Evolutionary conservation across 2,797 vertebrate species (phyloP), one percentile per base, ranked within the genome.

Genomic region (Helicolenus hilgendorfi): DNA sequence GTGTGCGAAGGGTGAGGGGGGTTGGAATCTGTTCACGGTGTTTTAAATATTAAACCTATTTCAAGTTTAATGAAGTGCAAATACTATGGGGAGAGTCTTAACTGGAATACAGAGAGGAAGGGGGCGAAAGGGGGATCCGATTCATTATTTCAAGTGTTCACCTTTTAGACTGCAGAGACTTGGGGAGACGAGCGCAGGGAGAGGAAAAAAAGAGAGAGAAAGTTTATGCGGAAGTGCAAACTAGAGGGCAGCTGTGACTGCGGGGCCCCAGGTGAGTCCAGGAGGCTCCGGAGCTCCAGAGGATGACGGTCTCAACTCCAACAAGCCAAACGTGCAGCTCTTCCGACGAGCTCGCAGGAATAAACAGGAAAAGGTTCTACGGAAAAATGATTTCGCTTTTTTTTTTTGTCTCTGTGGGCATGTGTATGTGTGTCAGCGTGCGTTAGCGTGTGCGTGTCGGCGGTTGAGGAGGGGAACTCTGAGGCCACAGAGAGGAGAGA

Each of bases 41-140:
- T 97, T 97, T 98, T 97, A 98, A 98, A 97, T 98, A 97, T 97
- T 97, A 97, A 98, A 97, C 95, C 97, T 97, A 97, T 97, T 97
- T 97, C 96, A 97, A 97, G 97, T 97, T 98, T 97, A 97, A 97
- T 97, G 97, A 97, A 97, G 97, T 97, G 97, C 96, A 97, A 97
- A 97, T 97, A 97, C 97, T 97, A 96, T 91, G 89, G 97, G 97
- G 97, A 97, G 95, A 96, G 95, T 96, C 95, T 96, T 97, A 97
- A 96, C 95, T 93, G 92, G 96, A 97, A 97, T 97, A 96, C 94
- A 94, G 96, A 97, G 96, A 95, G 92, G 96, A 94, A 94, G 92
- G 94, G 96, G 95, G 95, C 89, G 94, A 96, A 96, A 93, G 94
- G 96, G 94, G 96, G 94, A 94, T 96, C 95, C 91, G 93, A 96